Evolutionary conservation across 2,797 vertebrate species (phyloP), one percentile per base, ranked within the genome.

Genomic region (Coccyzus lansbergi): DNA sequence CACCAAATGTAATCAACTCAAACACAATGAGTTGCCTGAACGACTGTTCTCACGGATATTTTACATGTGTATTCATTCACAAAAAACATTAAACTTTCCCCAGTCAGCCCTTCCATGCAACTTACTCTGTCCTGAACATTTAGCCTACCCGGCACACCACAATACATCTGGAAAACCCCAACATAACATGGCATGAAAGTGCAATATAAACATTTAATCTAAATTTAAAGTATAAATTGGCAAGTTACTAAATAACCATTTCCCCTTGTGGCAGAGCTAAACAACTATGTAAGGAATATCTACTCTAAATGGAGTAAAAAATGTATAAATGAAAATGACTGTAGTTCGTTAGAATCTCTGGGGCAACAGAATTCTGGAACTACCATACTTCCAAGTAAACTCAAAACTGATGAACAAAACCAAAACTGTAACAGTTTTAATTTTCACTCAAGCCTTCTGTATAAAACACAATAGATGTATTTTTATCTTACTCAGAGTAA

Each of bases 61-160:
- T 79, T 4, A 40, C 28, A 40, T 0, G 0, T 18, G 26, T 36
- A 36, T 55, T 59, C 2, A 2, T 19, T 76, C 28, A 63, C n/a
- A 70, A 59, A 80, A 83, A 83, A 1, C 25, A 44, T 15, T 9
- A 68, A 36, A 24, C 20, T 53, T 67, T 31, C 68, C 62, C 29
- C 7, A 40, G 7, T 21, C 53, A 75, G 31, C 4, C 13, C 24
- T 78, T 76, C 63, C 22, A 5, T 17, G 14, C 25, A 62, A 15
- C 14, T 34, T 34, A 11, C 4, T 68, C 46, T 13, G n/a, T 38
- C 36, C 36, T 42, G 12, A 64, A 65, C 29, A 79, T 6, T 33
- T 46, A 72, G 10, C 51, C 56, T 34, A 38, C 14, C 34, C 28
- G 13, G 15, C 60, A n/a, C 4, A 76, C 5, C 12, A 65, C 25